Base-by-base conservation (phyloP, 2,797 vertebrate genomes). In the Tiaroga cobitis region DNA sequence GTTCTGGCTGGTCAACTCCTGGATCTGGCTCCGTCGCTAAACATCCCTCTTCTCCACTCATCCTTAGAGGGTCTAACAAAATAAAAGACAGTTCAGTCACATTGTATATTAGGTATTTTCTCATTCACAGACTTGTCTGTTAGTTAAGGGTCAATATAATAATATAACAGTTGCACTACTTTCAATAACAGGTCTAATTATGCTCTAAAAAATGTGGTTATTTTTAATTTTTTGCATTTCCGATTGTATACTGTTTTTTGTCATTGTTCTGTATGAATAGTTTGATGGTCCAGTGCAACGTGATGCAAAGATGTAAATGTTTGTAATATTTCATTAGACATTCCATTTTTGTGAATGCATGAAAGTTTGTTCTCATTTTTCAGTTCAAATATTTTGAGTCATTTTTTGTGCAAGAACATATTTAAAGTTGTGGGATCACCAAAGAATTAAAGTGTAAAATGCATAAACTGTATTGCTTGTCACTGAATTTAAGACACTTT, bases 11-110 rank as follows among this genome's bases (percentile, higher is more conserved):
- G 94, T 99, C 83, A 99, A 98, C 87, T 97, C 97, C 89, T 99
- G 98, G 98, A 95, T 98, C 83, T 99, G 97, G 97, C 96, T 99
- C 89, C 96, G 98, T 77, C 98, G 97, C 92, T 99, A 96, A 95
- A 89, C 56, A 8, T 54, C 16, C 32, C 34, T 4, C 41, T n/a
- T 10, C 21, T 82, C 24, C n/a, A 2, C 65, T n/a, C 24, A 29
- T 72, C 26, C 24, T 77, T 46, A 43, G 19, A 37, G 11, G 56
- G 73, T 54, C 29, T 37, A 39, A 61, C 54, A 41, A 41, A 61
- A 24, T 11, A n/a, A 80, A 49, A 51, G 29, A 67, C 41, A 8
- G 3, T 80, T 67, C 19, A 37, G 3, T 49, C 46, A 51, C 24
- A 49, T 43, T 49, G 41, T 77, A 59, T 37, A 41, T 49, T 69